Conservation (phyloP, 2,113 vertebrate species). For the Pelobates fuscus region DNA sequence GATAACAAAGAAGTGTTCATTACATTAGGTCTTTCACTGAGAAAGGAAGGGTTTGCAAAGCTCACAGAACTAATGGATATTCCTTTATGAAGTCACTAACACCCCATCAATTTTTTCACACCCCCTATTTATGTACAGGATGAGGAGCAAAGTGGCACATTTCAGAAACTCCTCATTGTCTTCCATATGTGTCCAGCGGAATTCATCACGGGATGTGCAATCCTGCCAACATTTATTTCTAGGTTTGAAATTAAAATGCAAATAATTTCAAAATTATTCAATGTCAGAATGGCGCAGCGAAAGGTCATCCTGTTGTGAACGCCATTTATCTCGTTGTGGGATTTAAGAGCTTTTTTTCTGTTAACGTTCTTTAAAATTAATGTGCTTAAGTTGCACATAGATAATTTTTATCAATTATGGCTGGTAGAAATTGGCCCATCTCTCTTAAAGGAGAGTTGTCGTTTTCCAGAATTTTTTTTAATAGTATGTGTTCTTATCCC, state of each 20-base stretch:
- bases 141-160: constrained; percentile 41
- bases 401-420: constrained; percentile 67
- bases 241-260: constrained; percentile 70
- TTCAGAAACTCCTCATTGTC: constrained; percentile 41
- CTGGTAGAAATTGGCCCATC: constrained; percentile 67
- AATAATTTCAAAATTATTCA: constrained; percentile 73
- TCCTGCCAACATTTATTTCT: constrained; percentile 70
- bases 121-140: constrained; percentile 32
- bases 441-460: too few relatives aligned
- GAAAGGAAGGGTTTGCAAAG: constrained; percentile 7
- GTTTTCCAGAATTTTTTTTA: too few relatives aligned
- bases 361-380: constrained; percentile 75
- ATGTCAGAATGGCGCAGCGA: constrained; percentile 62
- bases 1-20: constrained; percentile 53
- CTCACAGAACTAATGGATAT: constrained; percentile 54
- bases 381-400: constrained; percentile 71
- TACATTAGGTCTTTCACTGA: constrained; percentile 29
- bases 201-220: constrained; percentile 60
- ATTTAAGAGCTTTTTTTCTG: constrained; percentile 74
- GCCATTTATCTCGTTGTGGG: constrained; percentile 64
- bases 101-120: constrained; percentile 63
- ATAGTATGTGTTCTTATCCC: too few relatives aligned
- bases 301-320: constrained; percentile 57
- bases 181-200: constrained; percentile 30
- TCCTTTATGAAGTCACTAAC: constrained; percentile 59